A percentile compares a stretch with the other conserved stretches of the same genome.
Conservation (phyloP, 2,888 invertebrate genomes). For the Limnephilus rhombicus region DNA sequence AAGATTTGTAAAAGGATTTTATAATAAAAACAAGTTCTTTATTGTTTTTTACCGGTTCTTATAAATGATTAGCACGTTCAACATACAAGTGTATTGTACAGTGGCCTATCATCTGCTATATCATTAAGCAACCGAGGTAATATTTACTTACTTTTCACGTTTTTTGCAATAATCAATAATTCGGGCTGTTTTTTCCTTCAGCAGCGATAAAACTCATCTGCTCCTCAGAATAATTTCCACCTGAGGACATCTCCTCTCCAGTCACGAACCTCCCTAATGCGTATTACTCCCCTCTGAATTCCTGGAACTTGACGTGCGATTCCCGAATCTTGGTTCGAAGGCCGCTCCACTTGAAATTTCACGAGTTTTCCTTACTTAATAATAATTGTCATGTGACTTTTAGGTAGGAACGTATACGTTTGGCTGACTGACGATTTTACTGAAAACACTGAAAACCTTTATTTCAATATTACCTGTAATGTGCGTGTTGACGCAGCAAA, state of each 20-base stretch:
- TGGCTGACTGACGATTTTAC: too few relatives aligned
- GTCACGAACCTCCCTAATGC: not conserved
- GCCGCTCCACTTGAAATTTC: too few relatives aligned
- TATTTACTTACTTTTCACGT: not conserved
- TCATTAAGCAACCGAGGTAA: not conserved
- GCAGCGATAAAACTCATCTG: not conserved
- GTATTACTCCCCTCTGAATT: conserved; percentile 17
- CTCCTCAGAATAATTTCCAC: not conserved
- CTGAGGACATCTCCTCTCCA: not conserved
- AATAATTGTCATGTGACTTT: too few relatives aligned
- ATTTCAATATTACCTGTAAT: too few relatives aligned
- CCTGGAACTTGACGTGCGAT: not conserved
- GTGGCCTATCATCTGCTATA: not conserved
- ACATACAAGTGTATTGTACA: not conserved
- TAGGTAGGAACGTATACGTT: too few relatives aligned
- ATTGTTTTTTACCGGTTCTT: not conserved
- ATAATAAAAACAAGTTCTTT: not conserved
- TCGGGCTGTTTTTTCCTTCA: not conserved
- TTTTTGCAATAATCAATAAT: not conserved
- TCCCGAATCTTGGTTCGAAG: not conserved
- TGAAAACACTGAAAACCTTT: too few relatives aligned
- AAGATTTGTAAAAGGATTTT: not conserved
- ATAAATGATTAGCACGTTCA: not conserved
- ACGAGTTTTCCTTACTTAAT: not conserved
- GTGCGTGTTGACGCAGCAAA: too few relatives aligned